Base-by-base conservation (phyloP, 35 echinoderm and acorn worm genomes). In the Holothuria glaberrima region DNA sequence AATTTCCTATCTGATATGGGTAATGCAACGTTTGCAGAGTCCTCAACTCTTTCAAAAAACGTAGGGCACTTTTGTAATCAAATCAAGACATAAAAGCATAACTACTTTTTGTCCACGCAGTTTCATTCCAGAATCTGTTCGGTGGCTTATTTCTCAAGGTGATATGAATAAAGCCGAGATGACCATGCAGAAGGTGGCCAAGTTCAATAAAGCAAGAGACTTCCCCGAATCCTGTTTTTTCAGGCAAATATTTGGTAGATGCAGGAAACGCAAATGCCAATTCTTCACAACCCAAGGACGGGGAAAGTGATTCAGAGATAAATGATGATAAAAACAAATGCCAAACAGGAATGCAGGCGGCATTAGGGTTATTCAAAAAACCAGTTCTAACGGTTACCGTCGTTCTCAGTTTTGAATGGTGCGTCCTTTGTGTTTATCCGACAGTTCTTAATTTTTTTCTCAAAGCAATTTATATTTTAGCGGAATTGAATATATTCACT, bases 341-440 rank as follows among this genome's bases (percentile, higher is more conserved):
- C 9, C 50, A 9, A 17, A 14, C 50, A 17, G 50, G 50, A 54
- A 12, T 54, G 50, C 50, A 9, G 13, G 50, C 50, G 12, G 50
- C 50, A 17, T 54, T 54, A 54, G 13, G 13, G 13, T 54, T 78
- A n/a, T 78, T 78, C 22, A 41, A 78, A 25, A 16, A 21, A 12
- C 74, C 74, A 50, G 50, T 48, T 25, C 27, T 78, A 20, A 78
- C 74, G n/a, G 74, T 78, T 17, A 48, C 74, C 25, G 12, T 52
- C n/a, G 74, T 50, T 52, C 41, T 78, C 0, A 25, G 74, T 78
- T 78, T 41, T 41, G 41, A 22, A 45, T 78, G 74, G 74, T 78
- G 22, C 36, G 36, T 7, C 36, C 36, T 41, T 41, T 7, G 2
- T 4, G 2, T 41, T 41, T 41, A 41, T 41, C 2, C 36, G 2